Conservation (phyloP, 2,888 invertebrate genomes). For the Meta bourneti region DNA sequence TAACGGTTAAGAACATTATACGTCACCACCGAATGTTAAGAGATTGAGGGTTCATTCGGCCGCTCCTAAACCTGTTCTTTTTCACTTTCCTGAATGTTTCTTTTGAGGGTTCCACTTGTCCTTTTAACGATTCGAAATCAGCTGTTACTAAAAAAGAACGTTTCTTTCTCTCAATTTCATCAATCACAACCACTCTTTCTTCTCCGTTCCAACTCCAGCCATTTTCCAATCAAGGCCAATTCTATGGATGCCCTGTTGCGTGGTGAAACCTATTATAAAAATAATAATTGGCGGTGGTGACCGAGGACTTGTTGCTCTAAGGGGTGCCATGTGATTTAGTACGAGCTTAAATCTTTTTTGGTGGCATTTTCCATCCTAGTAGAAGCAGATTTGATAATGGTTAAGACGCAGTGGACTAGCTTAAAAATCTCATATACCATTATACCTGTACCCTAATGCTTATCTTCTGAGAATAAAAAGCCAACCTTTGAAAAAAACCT, state of each 20-base stretch:
- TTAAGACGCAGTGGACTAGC: constrained; percentile 76
- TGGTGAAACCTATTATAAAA: constrained; percentile 39
- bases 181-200: neutral
- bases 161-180: neutral
- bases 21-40: constrained; percentile 73
- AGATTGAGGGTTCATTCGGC: constrained; percentile 27
- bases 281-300: constrained; percentile 63
- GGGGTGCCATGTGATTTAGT: constrained; percentile 77
- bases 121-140: neutral
- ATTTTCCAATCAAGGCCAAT: constrained; percentile 17
- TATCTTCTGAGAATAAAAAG: constrained; percentile 77
- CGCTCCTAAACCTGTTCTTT: neutral
- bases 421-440: constrained; percentile 76
- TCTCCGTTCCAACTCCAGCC: neutral
- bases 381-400: constrained; percentile 76
- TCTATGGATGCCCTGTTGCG: constrained; percentile 37
- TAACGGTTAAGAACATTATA: constrained; percentile 75
- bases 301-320: constrained; percentile 75
- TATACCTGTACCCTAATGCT: constrained; percentile 77
- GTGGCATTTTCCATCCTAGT: constrained; percentile 77
- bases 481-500: constrained; percentile 76
- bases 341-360: constrained; percentile 77
- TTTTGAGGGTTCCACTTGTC: neutral
- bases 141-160: neutral
- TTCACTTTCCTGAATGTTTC: neutral